Conservation (phyloP, 2,888 invertebrate species). For the Metopia argyrocephala region DNA sequence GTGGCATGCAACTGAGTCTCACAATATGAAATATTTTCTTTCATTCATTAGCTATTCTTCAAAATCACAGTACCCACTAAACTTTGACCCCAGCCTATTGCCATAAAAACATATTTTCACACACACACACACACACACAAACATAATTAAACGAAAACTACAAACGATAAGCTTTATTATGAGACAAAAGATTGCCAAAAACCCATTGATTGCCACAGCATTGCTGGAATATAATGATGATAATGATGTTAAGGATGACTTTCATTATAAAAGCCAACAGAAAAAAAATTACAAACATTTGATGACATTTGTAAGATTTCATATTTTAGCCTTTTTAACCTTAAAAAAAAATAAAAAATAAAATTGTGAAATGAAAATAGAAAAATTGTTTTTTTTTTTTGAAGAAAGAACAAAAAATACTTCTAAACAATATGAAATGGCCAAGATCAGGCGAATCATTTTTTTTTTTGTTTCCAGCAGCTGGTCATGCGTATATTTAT, state of each 20-base stretch:
- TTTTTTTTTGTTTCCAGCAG: too few relatives aligned
- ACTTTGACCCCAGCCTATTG: neutral
- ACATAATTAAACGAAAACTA: too few relatives aligned
- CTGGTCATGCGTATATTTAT: constrained; percentile 58
- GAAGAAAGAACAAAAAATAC: too few relatives aligned
- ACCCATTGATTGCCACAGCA: too few relatives aligned
- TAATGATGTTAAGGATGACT: too few relatives aligned
- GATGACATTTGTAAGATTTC: constrained; percentile 61
- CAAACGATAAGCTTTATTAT: too few relatives aligned
- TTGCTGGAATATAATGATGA: too few relatives aligned
- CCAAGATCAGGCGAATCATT: constrained; percentile 22
- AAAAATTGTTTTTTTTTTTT: too few relatives aligned
- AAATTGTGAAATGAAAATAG: too few relatives aligned
- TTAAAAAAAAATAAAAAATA: too few relatives aligned
- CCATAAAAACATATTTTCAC: neutral
- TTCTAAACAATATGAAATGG: too few relatives aligned
- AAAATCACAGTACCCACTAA: neutral
- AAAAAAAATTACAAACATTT: constrained; percentile 21
- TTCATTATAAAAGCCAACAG: constrained; percentile 43
- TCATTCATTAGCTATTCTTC: neutral
- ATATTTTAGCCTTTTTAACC: constrained; percentile 58
- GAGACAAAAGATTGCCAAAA: too few relatives aligned
- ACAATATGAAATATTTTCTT: neutral
- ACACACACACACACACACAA: neutral
- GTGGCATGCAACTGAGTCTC: neutral